Conservation (phyloP, 2,888 invertebrate species). For the Platycnemis pennipes region DNA sequence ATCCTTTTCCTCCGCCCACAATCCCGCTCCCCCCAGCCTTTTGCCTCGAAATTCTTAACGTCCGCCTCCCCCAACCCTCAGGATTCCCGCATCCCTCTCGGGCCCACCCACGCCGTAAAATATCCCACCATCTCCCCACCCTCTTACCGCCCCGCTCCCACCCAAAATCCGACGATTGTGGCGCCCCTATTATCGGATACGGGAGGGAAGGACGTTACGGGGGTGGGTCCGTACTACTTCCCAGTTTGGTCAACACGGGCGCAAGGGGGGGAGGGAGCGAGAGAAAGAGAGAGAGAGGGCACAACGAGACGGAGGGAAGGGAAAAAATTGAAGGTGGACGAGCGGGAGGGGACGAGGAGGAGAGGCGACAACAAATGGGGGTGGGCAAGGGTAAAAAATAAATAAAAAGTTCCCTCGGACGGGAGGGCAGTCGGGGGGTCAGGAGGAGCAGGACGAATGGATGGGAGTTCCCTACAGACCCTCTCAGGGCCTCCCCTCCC, state of each 20-base stretch:
- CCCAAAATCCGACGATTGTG: slow-evolving; percentile 2
- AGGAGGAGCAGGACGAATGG: slow-evolving; percentile 17
- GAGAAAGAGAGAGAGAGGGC: neutral
- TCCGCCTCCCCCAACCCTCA: neutral
- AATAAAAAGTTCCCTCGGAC: slow-evolving; percentile 6
- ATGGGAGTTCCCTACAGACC: slow-evolving; percentile 43
- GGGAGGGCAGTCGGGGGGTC: neutral
- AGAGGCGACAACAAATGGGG: slow-evolving; percentile 59
- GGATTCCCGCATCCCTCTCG: neutral
- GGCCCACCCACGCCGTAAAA: slow-evolving; percentile 1
- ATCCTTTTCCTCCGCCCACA: neutral
- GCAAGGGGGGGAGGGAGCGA: neutral
- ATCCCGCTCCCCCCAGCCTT: neutral
- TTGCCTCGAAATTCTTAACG: slow-evolving; percentile 6
- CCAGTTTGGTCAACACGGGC: slow-evolving; percentile 62
- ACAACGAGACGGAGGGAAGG: neutral
- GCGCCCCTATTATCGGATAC: slow-evolving; percentile 50
- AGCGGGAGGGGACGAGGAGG: neutral
- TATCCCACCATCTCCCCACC: neutral
- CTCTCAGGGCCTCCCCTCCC: neutral
- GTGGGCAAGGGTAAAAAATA: neutral
- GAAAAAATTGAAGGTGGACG: slow-evolving; percentile 17
- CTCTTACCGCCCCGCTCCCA: neutral
- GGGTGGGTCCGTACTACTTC: slow-evolving; percentile 11
- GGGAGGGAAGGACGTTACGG: neutral